A percentile compares a stretch with the other conserved stretches of the same genome.
These are phyloP conservation scores for Marisa cornuarietis DNA, from an alignment of 1,140 invertebrate genomes.

Conservation along the genomic window DNA sequence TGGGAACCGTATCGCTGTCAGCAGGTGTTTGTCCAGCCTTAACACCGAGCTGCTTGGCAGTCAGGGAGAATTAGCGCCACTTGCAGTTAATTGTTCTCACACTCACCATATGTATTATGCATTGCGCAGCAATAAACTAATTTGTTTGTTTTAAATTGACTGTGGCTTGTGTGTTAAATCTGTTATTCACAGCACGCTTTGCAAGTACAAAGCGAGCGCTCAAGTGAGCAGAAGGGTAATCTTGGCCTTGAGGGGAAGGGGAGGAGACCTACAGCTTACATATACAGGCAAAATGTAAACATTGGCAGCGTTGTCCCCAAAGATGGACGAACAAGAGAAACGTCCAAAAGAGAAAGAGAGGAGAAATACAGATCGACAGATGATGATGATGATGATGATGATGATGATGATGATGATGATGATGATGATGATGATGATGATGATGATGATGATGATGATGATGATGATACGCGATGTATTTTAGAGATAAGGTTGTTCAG, in stretches of 20 bases:
- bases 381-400: neutral
- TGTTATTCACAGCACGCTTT: neutral
- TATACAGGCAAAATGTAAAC: too few species aligned
- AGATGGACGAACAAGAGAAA: conserved; percentile 11
- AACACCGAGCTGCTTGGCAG: neutral
- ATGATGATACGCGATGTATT: too few species aligned
- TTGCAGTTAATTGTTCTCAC: too few species aligned
- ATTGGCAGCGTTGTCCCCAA: too few species aligned
- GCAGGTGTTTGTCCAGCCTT: too few species aligned
- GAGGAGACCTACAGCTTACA: too few species aligned
- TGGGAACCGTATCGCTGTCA: neutral
- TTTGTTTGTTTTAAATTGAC: too few species aligned
- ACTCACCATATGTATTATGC: neutral
- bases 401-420: neutral
- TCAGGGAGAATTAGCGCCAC: neutral
- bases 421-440: neutral
- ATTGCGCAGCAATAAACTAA: neutral
- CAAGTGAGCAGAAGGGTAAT: conserved; percentile 7
- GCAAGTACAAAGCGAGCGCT: too few species aligned
- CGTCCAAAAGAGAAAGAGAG: neutral
- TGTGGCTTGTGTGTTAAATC: neutral
- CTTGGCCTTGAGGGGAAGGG: conserved; percentile 4
- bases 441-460: neutral
- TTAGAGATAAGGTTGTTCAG: too few species aligned
- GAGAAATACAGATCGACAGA: neutral